phyloP scores from a whole-genome alignment of 1,140 invertebrate genomes.

The Diploscapter pachys region DNA sequence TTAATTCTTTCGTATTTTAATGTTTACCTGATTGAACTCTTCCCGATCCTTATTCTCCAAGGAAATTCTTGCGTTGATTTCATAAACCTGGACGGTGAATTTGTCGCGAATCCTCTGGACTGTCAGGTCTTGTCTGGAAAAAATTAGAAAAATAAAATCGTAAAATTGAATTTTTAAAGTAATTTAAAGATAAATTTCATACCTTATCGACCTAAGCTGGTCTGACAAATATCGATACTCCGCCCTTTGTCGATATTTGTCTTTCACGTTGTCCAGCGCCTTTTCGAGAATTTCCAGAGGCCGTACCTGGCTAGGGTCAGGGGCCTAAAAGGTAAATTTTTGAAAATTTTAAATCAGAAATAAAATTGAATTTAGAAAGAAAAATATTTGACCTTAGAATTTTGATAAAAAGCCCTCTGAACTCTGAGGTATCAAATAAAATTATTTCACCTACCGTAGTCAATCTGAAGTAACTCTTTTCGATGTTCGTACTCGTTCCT shows the following conservation, averaged over 20 bases:
- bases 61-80: constrained; percentile 34
- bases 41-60: constrained; percentile 33
- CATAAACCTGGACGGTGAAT: constrained; percentile 31
- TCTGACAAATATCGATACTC: constrained; percentile 40
- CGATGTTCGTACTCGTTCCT: constrained; percentile 43
- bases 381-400: not conserved
- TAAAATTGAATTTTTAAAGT: not conserved
- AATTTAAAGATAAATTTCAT: constrained; percentile 6
- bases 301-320: constrained; percentile 42
- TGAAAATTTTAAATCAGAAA: too few species aligned
- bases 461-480: constrained; percentile 43
- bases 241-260: constrained; percentile 32
- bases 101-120: constrained; percentile 23
- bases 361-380: too few species aligned
- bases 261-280: constrained; percentile 41
- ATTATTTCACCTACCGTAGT: constrained; percentile 33
- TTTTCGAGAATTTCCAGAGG: constrained; percentile 29
- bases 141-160: not conserved
- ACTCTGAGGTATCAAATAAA: not conserved
- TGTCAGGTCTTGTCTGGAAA: constrained; percentile 26
- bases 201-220: constrained; percentile 26
- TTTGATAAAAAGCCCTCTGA: not conserved
- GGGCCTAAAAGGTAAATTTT: constrained; percentile 26
- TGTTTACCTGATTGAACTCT: constrained; percentile 33
- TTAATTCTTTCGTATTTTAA: not conserved